Evolutionary conservation across 2,888 invertebrate species (phyloP), one percentile per base, ranked within the genome.

Genomic region (Galerucella calmariensis): DNA sequence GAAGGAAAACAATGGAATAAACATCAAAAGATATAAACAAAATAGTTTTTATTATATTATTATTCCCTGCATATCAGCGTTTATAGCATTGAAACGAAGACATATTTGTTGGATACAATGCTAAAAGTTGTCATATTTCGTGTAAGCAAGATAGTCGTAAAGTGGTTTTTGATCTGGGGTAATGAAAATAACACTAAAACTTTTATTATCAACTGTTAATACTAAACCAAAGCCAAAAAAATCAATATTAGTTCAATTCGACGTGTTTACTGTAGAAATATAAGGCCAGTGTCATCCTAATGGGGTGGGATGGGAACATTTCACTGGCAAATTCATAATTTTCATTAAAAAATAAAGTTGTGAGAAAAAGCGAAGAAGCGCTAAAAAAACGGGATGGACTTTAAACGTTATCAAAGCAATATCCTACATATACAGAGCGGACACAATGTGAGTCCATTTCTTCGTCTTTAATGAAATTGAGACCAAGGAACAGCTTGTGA

Each of bases 141-240:
- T 76, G 71, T 73, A 75, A 75, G 71, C 70, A 72, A 75, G 72
- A 71, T 48, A 73, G 67, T 65, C 75, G 69, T 77, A 75, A 74
- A 69, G 68, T 62, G 69, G 75, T 78, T 77, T 79, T 76, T 75
- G 75, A 75, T 78, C 71, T 70, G 74, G 24, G 71, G 71, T 72
- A 75, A 74, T 75, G 76, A 77, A 70, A 67, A 77, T 75, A 75
- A 75, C 75, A 75, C 41, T 79, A 79, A 79, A 78, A 78, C 58
- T 75, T 78, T 78, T 78, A 79, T 77, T 75, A 71, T 75, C 71
- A 63, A 69, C 77, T 75, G 74, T 79, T 79, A 79, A 79, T 78
- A 74, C 73, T 66, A 71, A 53, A 44, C 44, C 72, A 35, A 59
- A 66, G 66, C 27, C 59, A 53, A 78, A 78, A 78, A 75, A 79